A percentile compares a stretch with the other conserved stretches of the same genome.
phyloP scores from a whole-genome alignment of 2,113 vertebrate species.

The Hemiscyllium ocellatum region DNA sequence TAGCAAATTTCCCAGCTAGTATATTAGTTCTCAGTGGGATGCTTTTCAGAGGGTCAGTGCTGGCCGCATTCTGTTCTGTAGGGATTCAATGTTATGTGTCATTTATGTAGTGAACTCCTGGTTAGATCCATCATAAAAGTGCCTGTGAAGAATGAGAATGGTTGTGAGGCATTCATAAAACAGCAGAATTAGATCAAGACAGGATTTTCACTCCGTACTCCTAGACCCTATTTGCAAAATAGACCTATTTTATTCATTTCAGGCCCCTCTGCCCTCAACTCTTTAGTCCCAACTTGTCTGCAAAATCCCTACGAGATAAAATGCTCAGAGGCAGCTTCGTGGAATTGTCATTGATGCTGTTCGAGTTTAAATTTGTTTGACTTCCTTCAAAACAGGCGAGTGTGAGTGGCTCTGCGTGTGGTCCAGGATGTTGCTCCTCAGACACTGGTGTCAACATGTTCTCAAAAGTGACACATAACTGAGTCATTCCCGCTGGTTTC shows the following conservation, averaged over 20 bases:
- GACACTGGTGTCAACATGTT: not conserved
- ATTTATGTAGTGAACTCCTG: not conserved
- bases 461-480: not conserved
- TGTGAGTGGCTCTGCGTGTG: not conserved
- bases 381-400: not conserved
- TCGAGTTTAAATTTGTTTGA: not conserved
- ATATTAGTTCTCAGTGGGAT: too few relatives aligned
- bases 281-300: not conserved
- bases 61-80: too few relatives aligned
- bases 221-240: not conserved
- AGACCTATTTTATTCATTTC: not conserved
- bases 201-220: not conserved
- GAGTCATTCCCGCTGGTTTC: not conserved
- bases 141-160: not conserved
- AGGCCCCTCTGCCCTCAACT: not conserved
- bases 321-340: not conserved
- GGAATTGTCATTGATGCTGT: too few relatives aligned
- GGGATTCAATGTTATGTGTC: too few relatives aligned
- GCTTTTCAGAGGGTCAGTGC: too few relatives aligned
- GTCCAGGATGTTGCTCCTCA: not conserved
- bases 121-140: not conserved
- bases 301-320: not conserved
- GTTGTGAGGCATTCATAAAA: not conserved
- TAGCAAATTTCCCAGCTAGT: too few relatives aligned
- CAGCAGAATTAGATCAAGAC: not conserved